Percentiles rank a stretch among this genome's conserved stretches.
Conservation (phyloP, 2,888 invertebrate species). For the Drosophila flavopinicola region DNA sequence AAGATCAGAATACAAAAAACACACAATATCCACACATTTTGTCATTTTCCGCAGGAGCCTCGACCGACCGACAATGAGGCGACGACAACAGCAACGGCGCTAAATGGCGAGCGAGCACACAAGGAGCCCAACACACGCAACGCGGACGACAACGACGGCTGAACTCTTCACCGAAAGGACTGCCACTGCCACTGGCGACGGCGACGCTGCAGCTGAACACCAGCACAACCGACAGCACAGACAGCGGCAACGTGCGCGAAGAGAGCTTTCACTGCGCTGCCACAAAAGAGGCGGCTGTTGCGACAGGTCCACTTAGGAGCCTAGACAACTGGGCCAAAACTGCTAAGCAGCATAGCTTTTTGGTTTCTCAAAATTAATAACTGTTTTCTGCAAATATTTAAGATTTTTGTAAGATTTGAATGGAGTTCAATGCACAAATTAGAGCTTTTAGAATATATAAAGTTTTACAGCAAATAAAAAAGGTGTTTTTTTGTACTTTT, state of each 20-base stretch:
- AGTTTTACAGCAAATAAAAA: too few relatives aligned
- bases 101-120: conserved; percentile 36
- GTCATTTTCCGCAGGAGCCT: conserved; percentile 70
- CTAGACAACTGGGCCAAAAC: background rate
- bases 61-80: conserved; percentile 57
- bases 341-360: background rate
- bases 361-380: too few relatives aligned
- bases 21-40: conserved; percentile 69
- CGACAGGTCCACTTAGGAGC: background rate
- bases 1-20: conserved; percentile 75
- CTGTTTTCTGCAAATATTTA: too few relatives aligned
- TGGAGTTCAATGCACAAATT: too few relatives aligned
- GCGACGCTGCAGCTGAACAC: conserved; percentile 62
- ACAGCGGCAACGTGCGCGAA: conserved; percentile 41
- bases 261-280: conserved; percentile 45
- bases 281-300: conserved; percentile 22
- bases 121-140: conserved; percentile 9
- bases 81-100: conserved; percentile 47
- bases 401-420: too few relatives aligned
- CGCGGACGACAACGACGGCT: conserved; percentile 46
- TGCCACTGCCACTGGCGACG: conserved; percentile 70
- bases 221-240: too few relatives aligned
- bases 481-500: too few relatives aligned
- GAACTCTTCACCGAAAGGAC: conserved; percentile 80
- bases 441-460: too few relatives aligned